These are phyloP conservation scores for Acanthisitta chloris DNA, from an alignment of 2,113 vertebrate species.

Conservation along the genomic window DNA sequence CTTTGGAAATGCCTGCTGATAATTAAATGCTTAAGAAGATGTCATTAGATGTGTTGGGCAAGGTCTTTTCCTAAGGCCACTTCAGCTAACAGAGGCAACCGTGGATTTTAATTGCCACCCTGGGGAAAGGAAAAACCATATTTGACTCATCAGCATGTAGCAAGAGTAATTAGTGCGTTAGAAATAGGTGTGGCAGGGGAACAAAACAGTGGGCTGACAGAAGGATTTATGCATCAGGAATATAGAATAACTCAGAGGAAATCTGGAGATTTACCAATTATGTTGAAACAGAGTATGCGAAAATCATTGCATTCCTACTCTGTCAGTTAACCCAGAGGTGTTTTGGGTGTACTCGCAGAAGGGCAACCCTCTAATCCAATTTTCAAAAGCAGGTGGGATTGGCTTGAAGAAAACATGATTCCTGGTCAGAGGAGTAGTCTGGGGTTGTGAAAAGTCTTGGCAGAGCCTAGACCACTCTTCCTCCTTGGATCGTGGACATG, in stretches of 20 bases:
- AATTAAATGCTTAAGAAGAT: neutral
- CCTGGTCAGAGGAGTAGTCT: neutral
- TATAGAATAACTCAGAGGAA: neutral
- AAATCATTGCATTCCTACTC: neutral
- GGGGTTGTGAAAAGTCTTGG: neutral
- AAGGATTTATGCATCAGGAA: neutral
- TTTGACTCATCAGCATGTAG: neutral
- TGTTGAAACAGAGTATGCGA: neutral
- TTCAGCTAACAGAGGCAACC: neutral
- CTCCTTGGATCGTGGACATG: neutral
- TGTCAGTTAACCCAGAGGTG: neutral
- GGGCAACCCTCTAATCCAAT: neutral
- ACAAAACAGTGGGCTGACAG: neutral
- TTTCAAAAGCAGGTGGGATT: neutral
- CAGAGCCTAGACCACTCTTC: neutral
- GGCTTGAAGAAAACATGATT: neutral
- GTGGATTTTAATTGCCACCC: neutral
- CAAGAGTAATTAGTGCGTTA: neutral
- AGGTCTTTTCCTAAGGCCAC: neutral
- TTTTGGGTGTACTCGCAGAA: neutral
- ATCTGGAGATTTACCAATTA: neutral
- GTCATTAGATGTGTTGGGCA: neutral
- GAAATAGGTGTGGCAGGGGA: neutral
- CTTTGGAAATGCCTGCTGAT: neutral
- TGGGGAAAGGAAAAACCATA: neutral